Percentiles rank a stretch among this genome's conserved stretches.
Evolutionary conservation across 1,140 invertebrate species (phyloP).

Genomic region (Pseudomyrmex pallidus): DNA sequence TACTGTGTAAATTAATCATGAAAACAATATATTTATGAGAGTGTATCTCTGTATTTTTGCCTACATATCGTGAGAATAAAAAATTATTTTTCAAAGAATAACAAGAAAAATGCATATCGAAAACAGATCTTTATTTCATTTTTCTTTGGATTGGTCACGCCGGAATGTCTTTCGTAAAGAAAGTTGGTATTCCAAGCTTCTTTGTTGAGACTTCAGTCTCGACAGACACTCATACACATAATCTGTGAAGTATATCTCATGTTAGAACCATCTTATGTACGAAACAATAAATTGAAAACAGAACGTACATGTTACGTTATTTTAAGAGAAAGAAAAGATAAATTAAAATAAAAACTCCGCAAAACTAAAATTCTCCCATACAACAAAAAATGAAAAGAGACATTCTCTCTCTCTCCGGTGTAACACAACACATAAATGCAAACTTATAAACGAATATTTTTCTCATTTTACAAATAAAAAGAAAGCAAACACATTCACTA

Average conservation of each 20-base stretch:
- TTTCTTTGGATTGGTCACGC: too few species aligned
- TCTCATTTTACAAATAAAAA: background rate
- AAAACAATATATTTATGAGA: background rate
- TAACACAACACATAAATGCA: background rate
- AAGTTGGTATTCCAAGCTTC: background rate
- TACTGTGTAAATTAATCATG: background rate
- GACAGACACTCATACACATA: background rate
- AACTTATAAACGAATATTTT: background rate
- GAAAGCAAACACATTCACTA: too few species aligned
- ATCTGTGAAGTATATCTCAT: conserved; percentile 11
- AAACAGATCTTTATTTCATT: too few species aligned
- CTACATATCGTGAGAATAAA: background rate
- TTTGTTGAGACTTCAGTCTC: too few species aligned
- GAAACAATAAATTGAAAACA: background rate
- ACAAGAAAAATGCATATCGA: background rate
- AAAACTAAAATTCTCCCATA: too few species aligned
- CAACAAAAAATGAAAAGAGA: background rate
- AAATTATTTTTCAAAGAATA: background rate
- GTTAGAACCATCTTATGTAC: background rate
- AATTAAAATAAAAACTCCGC: too few species aligned
- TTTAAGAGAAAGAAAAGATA: background rate
- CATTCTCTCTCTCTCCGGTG: too few species aligned
- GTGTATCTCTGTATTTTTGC: too few species aligned
- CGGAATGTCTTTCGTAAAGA: background rate
- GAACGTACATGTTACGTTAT: background rate